These are phyloP conservation scores for Platysternon megacephalum DNA, from an alignment of 2,113 vertebrate species.

Conservation along the genomic window DNA sequence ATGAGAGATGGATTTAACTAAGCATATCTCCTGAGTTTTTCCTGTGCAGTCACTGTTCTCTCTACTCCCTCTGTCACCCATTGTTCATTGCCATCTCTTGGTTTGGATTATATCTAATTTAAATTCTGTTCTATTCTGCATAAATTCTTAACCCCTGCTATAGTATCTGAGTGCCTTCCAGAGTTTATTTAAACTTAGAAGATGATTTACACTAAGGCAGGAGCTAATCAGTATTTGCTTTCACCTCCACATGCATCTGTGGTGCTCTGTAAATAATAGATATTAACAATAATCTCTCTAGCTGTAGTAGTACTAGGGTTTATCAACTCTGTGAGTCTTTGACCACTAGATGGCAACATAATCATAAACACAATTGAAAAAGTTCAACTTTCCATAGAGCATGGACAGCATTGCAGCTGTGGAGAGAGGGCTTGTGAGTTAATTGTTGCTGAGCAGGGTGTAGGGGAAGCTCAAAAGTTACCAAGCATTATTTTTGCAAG, in stretches of 20 bases:
- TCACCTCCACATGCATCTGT: not conserved
- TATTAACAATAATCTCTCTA: conserved; percentile 9
- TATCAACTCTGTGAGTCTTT: not conserved
- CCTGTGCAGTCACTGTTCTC: not conserved
- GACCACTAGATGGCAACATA: conserved; percentile 38
- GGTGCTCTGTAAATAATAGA: not conserved
- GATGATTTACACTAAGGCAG: not conserved
- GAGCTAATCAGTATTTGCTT: not conserved
- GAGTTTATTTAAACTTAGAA: not conserved
- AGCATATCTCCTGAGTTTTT: not conserved
- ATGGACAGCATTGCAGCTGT: not conserved
- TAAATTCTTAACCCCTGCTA: not conserved
- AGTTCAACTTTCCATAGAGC: conserved; percentile 23
- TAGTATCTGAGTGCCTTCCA: not conserved
- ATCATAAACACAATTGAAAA: not conserved
- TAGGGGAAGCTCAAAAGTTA: conserved; percentile 65
- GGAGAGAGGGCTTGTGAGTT: not conserved
- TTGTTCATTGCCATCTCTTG: not conserved
- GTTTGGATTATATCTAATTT: not conserved
- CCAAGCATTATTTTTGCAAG: conserved; percentile 35
- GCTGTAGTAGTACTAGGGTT: not conserved
- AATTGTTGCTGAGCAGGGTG: conserved; percentile 41
- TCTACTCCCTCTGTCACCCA: not conserved
- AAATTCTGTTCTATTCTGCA: not conserved
- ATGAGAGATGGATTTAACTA: not conserved